phyloP scores from a whole-genome alignment of 2,888 invertebrate species.

The Itoplectis maculator region DNA sequence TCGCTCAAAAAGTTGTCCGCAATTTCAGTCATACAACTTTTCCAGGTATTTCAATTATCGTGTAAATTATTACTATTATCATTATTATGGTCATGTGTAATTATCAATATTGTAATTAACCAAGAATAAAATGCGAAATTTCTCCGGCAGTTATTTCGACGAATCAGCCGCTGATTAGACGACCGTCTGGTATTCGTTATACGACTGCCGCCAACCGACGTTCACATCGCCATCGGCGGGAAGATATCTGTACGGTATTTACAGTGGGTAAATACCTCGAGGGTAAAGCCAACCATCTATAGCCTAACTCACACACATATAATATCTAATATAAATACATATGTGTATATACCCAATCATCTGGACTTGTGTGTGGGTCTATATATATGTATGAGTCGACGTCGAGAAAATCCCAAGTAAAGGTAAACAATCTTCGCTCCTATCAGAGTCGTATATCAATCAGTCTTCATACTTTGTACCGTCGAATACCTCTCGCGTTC shows the following conservation, averaged over 20 bases:
- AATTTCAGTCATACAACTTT: too few species aligned
- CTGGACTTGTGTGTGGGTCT: too few species aligned
- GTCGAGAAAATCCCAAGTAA: neutral
- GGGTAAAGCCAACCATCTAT: neutral
- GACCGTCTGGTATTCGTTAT: neutral
- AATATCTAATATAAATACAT: neutral
- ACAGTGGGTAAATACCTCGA: slow-evolving; percentile 17
- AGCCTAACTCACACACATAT: neutral
- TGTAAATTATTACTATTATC: too few species aligned
- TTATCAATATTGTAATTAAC: neutral
- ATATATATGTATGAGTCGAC: too few species aligned
- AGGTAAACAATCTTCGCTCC: slow-evolving; percentile 6
- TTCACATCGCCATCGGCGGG: neutral
- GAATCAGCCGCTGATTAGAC: neutral
- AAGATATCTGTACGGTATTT: slow-evolving; percentile 7
- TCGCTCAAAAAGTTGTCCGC: too few species aligned
- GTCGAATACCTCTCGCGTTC: neutral
- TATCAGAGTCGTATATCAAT: slow-evolving; percentile 23
- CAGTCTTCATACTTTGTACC: neutral
- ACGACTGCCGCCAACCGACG: neutral
- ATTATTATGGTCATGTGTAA: too few species aligned
- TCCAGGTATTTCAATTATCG: too few species aligned
- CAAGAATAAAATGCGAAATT: neutral
- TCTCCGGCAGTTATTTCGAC: neutral
- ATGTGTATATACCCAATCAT: neutral